Percentiles rank a stretch among this genome's conserved stretches.
These are phyloP conservation scores for Penaeus monodon DNA, from an alignment of 2,888 invertebrate genomes.

Conservation along the genomic window DNA sequence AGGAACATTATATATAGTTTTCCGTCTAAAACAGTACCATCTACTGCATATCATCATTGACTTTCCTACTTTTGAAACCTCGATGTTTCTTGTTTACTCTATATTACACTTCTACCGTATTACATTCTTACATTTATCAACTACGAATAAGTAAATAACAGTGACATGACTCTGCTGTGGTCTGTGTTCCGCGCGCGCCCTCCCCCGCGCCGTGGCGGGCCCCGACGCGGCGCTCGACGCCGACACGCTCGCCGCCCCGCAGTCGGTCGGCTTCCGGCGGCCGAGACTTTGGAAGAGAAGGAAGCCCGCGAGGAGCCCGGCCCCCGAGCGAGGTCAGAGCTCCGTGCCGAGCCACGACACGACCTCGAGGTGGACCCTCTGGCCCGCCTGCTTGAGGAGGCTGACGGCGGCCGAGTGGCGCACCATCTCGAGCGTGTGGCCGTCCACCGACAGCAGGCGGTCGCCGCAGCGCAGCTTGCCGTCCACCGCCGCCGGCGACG, in stretches of 20 bases:
- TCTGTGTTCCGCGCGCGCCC: no score
- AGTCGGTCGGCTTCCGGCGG: background rate
- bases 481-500: slow-evolving; percentile 70
- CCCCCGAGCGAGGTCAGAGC: slow-evolving; percentile 63
- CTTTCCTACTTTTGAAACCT: no score
- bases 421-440: slow-evolving; percentile 69
- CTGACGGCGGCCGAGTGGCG: slow-evolving; percentile 71
- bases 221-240: no score
- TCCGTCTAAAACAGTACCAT: no score
- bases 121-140: no score
- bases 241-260: background rate
- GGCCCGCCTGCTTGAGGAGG: slow-evolving; percentile 71
- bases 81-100: no score
- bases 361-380: slow-evolving; percentile 69
- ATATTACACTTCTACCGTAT: no score
- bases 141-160: no score
- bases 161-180: no score
- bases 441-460: slow-evolving; percentile 71
- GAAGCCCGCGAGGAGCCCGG: background rate
- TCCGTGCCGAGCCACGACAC: slow-evolving; percentile 72
- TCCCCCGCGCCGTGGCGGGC: no score
- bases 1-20: no score
- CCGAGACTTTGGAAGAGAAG: background rate
- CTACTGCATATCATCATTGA: no score
- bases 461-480: slow-evolving; percentile 72